These are phyloP conservation scores for Parnassius apollo DNA, from an alignment of 2,888 invertebrate species.

Conservation along the genomic window DNA sequence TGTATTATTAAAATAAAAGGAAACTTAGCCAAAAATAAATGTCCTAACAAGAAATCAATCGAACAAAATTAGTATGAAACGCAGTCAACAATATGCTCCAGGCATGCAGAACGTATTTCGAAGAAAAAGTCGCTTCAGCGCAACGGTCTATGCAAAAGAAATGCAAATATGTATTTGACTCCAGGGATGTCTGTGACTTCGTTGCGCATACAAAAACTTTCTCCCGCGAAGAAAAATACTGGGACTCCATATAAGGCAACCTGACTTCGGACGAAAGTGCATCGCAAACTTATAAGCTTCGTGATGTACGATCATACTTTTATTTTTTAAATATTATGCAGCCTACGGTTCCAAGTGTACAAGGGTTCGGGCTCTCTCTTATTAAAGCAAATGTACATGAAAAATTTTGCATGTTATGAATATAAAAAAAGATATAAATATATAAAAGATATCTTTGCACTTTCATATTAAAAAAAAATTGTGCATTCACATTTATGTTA, in stretches of 20 bases:
- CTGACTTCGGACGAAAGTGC: conserved; percentile 48
- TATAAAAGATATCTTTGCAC: neutral
- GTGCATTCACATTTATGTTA: no score
- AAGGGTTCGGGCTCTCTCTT: neutral
- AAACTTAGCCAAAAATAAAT: neutral
- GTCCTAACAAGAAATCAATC: conserved; percentile 24
- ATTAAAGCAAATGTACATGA: conserved; percentile 3
- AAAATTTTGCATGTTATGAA: neutral
- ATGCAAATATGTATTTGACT: conserved; percentile 67
- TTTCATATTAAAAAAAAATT: neutral
- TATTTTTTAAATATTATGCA: conserved; percentile 8
- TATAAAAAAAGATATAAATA: neutral
- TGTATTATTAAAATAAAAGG: no score
- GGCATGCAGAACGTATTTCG: conserved; percentile 42
- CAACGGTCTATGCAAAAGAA: conserved; percentile 55
- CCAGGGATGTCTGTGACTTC: conserved; percentile 49
- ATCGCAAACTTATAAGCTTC: conserved; percentile 33
- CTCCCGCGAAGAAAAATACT: conserved; percentile 63
- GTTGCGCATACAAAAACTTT: conserved; percentile 66
- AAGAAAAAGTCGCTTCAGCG: conserved; percentile 46
- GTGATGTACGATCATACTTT: neutral
- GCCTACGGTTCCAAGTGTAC: conserved; percentile 3
- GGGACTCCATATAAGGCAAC: conserved; percentile 66
- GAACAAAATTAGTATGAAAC: conserved; percentile 31
- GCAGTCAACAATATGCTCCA: conserved; percentile 31